Conservation (phyloP, 2,797 vertebrate species). For the Potorous gilbertii region DNA sequence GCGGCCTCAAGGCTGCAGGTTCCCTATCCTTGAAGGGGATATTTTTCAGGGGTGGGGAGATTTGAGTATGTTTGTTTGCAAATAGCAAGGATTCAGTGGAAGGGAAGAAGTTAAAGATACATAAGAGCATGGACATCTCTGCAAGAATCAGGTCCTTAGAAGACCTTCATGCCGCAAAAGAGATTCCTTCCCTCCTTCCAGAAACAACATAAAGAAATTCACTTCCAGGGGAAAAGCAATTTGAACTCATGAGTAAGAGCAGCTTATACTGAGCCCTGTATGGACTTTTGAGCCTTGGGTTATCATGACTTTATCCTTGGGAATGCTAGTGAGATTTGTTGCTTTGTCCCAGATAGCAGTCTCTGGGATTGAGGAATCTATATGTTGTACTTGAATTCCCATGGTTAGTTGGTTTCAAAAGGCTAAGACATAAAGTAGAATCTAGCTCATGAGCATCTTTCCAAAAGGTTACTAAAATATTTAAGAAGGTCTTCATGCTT, state of each 20-base stretch:
- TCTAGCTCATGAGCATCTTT: neutral
- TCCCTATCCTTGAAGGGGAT: neutral
- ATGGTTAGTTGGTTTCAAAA: neutral
- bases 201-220: slow-evolving; percentile 20
- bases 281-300: slow-evolving; percentile 12
- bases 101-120: neutral
- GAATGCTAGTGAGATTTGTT: slow-evolving; percentile 23
- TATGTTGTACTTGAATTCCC: neutral
- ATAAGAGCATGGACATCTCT: neutral
- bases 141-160: neutral
- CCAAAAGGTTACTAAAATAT: neutral
- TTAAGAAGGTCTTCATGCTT: neutral
- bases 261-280: neutral
- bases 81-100: neutral
- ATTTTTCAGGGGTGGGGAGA: neutral
- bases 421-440: neutral
- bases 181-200: neutral
- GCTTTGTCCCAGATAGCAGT: slow-evolving; percentile 35
- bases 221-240: neutral
- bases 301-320: slow-evolving; percentile 2
- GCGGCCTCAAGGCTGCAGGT: no score
- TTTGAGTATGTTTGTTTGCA: neutral
- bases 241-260: slow-evolving; percentile 11
- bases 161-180: neutral
- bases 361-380: neutral